A percentile compares a stretch with the other conserved stretches of the same genome.
Conservation (phyloP, 1,140 invertebrate genomes). For the Papilio glaucus region DNA sequence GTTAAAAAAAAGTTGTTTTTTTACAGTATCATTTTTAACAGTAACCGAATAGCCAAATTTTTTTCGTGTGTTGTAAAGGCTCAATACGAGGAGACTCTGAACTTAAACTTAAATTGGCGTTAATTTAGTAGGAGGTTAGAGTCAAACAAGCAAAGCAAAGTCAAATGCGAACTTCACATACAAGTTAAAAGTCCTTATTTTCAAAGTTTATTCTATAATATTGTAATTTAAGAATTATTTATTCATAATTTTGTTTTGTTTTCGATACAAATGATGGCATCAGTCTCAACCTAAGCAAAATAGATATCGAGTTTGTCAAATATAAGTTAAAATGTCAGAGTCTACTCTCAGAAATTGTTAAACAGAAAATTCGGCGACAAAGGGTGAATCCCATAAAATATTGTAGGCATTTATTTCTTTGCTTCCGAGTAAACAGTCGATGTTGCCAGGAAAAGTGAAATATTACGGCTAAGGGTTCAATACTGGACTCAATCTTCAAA, state of each 20-base stretch:
- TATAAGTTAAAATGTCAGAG: not conserved
- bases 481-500: not conserved
- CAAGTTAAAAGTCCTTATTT: too few relatives aligned
- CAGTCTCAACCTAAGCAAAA: not conserved
- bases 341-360: not conserved
- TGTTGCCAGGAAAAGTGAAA: slow-evolving; percentile 30
- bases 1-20: too few relatives aligned
- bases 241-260: not conserved
- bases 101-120: too few relatives aligned
- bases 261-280: not conserved
- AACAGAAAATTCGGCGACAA: not conserved
- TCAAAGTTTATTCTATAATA: too few relatives aligned
- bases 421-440: not conserved
- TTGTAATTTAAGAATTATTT: too few relatives aligned
- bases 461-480: slow-evolving; percentile 23
- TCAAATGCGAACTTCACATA: too few relatives aligned
- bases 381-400: slow-evolving; percentile 19
- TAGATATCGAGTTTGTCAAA: not conserved
- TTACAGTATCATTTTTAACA: too few relatives aligned
- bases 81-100: too few relatives aligned
- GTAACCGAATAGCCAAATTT: too few relatives aligned
- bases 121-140: too few relatives aligned
- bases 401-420: slow-evolving; percentile 6
- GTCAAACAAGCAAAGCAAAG: too few relatives aligned
- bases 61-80: too few relatives aligned